Conservation (phyloP, 37 sponge, comb jelly and placozoan genomes). For the Aplysina aerophoba region DNA sequence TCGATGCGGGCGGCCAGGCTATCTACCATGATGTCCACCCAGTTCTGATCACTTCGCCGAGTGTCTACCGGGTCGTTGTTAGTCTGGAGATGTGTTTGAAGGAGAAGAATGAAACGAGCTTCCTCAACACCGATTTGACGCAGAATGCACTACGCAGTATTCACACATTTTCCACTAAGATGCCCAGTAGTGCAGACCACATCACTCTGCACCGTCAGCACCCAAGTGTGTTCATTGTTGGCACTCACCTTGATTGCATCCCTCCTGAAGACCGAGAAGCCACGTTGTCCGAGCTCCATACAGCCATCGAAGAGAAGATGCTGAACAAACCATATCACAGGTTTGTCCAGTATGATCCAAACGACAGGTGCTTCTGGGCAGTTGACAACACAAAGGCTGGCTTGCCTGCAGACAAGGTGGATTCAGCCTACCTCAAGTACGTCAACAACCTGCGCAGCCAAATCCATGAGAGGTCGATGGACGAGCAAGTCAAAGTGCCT, state of each 20-base stretch:
- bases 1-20: conserved; percentile 19
- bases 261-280: neutral
- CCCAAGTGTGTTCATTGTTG: conserved; percentile 16
- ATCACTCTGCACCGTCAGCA: neutral
- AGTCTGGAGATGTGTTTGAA: neutral
- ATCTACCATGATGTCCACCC: conserved; percentile 35
- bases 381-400: conserved; percentile 36
- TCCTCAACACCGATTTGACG: neutral
- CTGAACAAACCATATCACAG: neutral
- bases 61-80: conserved; percentile 24
- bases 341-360: conserved; percentile 12
- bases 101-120: neutral
- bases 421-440: neutral
- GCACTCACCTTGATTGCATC: too few relatives aligned
- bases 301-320: neutral
- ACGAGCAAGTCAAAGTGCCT: neutral
- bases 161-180: neutral
- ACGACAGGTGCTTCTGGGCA: conserved; percentile 14
- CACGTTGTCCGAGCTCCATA: neutral
- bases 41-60: conserved; percentile 14
- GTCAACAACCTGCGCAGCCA: neutral
- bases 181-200: neutral
- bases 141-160: conserved; percentile 26
- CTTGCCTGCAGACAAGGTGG: neutral
- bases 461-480: neutral